phyloP scores from a whole-genome alignment of 2,113 vertebrate genomes.

The Megalops atlanticus region DNA sequence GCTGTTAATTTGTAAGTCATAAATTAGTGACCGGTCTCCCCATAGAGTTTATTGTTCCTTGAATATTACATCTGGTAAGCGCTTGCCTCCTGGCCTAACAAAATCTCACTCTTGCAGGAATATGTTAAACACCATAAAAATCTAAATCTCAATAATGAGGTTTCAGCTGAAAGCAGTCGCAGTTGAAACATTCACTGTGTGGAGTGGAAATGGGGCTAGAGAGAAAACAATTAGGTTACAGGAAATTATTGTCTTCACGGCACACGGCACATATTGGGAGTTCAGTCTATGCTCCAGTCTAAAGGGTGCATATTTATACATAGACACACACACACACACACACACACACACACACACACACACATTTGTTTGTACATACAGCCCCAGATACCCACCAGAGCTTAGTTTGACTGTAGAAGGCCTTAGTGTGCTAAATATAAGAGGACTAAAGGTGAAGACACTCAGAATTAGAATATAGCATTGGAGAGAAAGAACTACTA shows the following conservation, averaged over 20 bases:
- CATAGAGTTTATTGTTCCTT: conserved; percentile 23
- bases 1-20: conserved; percentile 12
- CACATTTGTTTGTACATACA: neutral
- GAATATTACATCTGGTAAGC: conserved; percentile 14
- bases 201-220: neutral
- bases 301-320: no score
- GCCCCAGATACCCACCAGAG: no score
- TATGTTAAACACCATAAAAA: neutral
- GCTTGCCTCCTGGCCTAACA: neutral
- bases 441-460: neutral
- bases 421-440: neutral
- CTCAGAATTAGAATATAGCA: conserved; percentile 4
- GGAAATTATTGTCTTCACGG: neutral
- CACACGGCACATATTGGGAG: neutral
- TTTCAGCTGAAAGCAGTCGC: neutral
- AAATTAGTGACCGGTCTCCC: conserved; percentile 19
- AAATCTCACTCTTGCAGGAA: neutral
- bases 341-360: no score
- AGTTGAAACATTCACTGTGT: neutral
- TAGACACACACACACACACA: neutral
- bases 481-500: neutral
- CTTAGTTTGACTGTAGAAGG: neutral
- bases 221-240: neutral
- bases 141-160: neutral
- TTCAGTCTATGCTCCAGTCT: neutral